These are phyloP conservation scores for Cliona cf. orientalis DNA, from an alignment of 37 sponge, comb jelly and placozoan genomes.

Conservation along the genomic window DNA sequence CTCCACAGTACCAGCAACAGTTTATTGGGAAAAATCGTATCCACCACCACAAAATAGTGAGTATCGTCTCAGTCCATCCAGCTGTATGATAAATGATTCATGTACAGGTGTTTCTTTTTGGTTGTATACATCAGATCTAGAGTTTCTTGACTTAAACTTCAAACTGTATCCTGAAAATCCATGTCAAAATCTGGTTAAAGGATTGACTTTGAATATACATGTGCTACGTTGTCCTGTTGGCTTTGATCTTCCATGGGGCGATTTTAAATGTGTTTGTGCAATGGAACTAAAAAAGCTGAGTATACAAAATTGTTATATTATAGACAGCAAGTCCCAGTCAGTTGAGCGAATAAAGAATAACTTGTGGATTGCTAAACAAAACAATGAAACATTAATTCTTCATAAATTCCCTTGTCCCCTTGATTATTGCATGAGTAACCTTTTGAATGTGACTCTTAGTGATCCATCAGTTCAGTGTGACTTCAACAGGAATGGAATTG, in stretches of 20 bases:
- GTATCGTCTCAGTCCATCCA: no score
- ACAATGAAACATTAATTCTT: not conserved
- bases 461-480: not conserved
- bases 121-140: not conserved
- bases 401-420: no score
- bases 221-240: no score
- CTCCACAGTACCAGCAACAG: no score
- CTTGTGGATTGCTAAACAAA: not conserved
- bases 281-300: not conserved
- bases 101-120: not conserved
- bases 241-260: not conserved
- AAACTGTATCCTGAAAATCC: conserved; percentile 1
- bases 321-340: not conserved
- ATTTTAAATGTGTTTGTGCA: not conserved
- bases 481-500: not conserved
- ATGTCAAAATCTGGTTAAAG: no score
- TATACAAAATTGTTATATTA: not conserved
- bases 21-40: no score
- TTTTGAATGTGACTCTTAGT: no score
- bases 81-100: not conserved
- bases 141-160: no score
- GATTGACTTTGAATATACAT: no score
- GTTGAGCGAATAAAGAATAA: no score
- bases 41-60: no score
- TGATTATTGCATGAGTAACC: no score